Percentiles rank a stretch among this genome's conserved stretches.
Evolutionary conservation across 2,797 vertebrate species (phyloP).

Genomic region (Erpetoichthys calabaricus): DNA sequence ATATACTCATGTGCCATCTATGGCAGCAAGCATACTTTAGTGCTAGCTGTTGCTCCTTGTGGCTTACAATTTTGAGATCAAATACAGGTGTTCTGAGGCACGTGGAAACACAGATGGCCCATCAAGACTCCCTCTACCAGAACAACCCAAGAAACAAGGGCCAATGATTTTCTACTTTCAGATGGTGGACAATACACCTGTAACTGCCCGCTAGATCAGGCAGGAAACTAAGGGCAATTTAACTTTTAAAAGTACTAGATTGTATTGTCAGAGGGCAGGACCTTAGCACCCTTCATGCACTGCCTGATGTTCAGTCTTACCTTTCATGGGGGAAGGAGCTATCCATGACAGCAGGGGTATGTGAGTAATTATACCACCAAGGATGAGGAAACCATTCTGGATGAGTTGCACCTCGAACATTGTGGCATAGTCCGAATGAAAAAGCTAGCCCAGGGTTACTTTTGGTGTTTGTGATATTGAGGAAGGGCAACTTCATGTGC

Average conservation of each 20-base stretch:
- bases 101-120: too few species aligned
- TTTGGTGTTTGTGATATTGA: too few species aligned
- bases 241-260: conserved; percentile 6
- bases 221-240: conserved; percentile 3
- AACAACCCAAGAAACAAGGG: neutral
- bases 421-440: too few species aligned
- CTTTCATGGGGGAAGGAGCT: conserved; percentile 10
- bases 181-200: conserved; percentile 9
- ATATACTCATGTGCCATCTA: too few species aligned
- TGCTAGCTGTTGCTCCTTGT: too few species aligned
- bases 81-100: too few species aligned
- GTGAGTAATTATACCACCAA: neutral
- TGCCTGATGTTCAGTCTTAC: conserved; percentile 9
- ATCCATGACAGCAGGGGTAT: conserved; percentile 9
- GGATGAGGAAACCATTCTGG: too few species aligned
- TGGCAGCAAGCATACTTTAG: too few species aligned
- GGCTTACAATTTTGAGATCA: too few species aligned
- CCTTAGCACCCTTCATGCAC: neutral
- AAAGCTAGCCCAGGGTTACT: too few species aligned
- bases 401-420: too few species aligned
- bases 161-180: conserved; percentile 9
- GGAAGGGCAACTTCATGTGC: too few species aligned
- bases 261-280: conserved; percentile 4
- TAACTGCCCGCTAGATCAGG: conserved; percentile 5
- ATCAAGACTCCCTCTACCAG: conserved; percentile 1